A percentile compares a stretch with the other conserved stretches of the same genome.
These are phyloP conservation scores for Darevskia mixta DNA, from an alignment of 2,797 vertebrate genomes.

Conservation along the genomic window DNA sequence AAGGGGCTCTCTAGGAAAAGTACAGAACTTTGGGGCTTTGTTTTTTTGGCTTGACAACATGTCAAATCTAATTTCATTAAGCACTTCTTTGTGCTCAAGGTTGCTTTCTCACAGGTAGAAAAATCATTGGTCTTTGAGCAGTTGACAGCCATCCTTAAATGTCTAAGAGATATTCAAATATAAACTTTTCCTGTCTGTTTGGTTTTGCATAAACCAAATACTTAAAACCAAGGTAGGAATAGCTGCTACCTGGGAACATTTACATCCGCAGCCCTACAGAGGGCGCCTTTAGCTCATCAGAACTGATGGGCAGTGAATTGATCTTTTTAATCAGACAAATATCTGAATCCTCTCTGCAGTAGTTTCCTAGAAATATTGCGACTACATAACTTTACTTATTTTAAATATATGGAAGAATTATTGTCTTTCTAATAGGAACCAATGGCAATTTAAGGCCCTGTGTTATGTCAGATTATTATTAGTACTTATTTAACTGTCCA, in stretches of 20 bases:
- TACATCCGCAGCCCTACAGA: constrained; percentile 82
- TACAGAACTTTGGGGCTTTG: background rate
- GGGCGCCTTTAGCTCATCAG: constrained; percentile 82
- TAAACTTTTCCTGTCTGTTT: constrained; percentile 6
- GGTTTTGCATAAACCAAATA: constrained; percentile 22
- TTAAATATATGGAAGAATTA: constrained; percentile 59
- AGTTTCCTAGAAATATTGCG: constrained; percentile 43
- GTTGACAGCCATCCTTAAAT: background rate
- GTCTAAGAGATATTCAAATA: background rate
- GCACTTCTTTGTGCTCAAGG: background rate
- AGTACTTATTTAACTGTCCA: constrained; percentile 59
- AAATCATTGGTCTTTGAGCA: background rate
- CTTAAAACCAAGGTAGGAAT: background rate
- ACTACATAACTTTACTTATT: constrained; percentile 53
- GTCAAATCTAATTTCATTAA: background rate
- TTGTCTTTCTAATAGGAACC: constrained; percentile 41
- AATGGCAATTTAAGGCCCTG: background rate
- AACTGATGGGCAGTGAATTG: constrained; percentile 56
- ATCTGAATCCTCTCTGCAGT: constrained; percentile 56
- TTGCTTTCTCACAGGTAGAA: constrained; percentile 27
- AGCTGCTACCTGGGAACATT: constrained; percentile 62
- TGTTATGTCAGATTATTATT: constrained; percentile 50
- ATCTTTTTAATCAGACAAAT: constrained; percentile 59
- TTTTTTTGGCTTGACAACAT: constrained; percentile 9
- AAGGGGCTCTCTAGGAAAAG: constrained; percentile 9